Conservation (phyloP, 2,113 vertebrate genomes). For the Alces alces region DNA sequence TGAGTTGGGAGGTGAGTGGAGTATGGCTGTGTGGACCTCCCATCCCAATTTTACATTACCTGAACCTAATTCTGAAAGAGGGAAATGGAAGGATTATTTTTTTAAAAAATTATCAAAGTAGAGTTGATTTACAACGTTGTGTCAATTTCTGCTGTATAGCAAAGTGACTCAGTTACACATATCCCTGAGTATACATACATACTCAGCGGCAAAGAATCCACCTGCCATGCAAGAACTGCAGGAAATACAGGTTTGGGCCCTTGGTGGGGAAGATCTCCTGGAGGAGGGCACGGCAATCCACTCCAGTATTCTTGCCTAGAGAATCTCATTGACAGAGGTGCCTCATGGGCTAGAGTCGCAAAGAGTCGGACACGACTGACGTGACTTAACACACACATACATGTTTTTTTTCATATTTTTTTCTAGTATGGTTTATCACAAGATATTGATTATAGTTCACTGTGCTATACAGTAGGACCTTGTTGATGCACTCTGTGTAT, state of each 20-base stretch:
- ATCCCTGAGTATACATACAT: background rate
- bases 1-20: background rate
- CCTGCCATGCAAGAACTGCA: background rate
- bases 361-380: accelerated
- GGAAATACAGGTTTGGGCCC: background rate
- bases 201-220: background rate
- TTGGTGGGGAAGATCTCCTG: background rate
- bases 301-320: background rate
- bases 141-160: background rate
- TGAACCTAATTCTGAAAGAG: background rate
- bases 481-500: background rate
- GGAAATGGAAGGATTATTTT: background rate
- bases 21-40: accelerated
- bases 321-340: background rate
- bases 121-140: background rate
- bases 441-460: background rate
- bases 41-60: background rate
- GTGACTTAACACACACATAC: background rate
- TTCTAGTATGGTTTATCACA: background rate
- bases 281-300: background rate
- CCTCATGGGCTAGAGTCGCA: background rate
- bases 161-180: background rate
- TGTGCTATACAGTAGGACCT: background rate
- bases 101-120: background rate
- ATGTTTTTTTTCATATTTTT: background rate